phyloP scores from a whole-genome alignment of 2,888 invertebrate genomes.

The Eristalis intricaria region DNA sequence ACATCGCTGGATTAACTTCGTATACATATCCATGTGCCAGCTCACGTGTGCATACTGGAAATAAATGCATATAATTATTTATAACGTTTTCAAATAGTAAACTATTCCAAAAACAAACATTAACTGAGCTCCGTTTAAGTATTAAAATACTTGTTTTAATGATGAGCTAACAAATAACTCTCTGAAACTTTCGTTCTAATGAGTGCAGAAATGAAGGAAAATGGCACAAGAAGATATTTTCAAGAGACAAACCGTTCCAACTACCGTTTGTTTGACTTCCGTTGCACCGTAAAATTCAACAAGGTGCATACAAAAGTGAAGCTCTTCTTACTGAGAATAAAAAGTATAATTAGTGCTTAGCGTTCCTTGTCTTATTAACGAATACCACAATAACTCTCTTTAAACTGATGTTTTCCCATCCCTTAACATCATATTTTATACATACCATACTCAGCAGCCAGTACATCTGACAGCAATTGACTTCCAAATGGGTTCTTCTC shows the following conservation, averaged over 20 bases:
- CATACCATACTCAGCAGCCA: neutral
- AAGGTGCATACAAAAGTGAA: neutral
- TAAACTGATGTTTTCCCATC: conserved; percentile 27
- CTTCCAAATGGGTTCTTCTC: conserved; percentile 56
- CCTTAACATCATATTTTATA: conserved; percentile 22
- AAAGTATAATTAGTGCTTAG: conserved; percentile 63
- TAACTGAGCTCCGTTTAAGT: neutral
- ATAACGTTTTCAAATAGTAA: neutral
- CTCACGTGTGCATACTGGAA: neutral
- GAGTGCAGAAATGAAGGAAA: neutral
- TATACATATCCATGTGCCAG: neutral
- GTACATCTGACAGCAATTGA: conserved; percentile 56
- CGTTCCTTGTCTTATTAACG: conserved; percentile 47
- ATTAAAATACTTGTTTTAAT: conserved; percentile 47
- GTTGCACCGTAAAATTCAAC: conserved; percentile 2
- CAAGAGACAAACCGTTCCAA: conserved; percentile 34
- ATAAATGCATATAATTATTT: neutral
- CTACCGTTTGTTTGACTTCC: conserved; percentile 35
- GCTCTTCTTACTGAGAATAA: conserved; percentile 19
- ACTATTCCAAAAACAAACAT: neutral
- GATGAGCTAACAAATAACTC: conserved; percentile 60
- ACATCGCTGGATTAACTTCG: neutral
- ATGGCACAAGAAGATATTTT: neutral
- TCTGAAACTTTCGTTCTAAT: neutral
- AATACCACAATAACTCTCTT: conserved; percentile 23